Conservation (phyloP, 53 echinoderm and acorn worm species). For the Henricia sp. region DNA sequence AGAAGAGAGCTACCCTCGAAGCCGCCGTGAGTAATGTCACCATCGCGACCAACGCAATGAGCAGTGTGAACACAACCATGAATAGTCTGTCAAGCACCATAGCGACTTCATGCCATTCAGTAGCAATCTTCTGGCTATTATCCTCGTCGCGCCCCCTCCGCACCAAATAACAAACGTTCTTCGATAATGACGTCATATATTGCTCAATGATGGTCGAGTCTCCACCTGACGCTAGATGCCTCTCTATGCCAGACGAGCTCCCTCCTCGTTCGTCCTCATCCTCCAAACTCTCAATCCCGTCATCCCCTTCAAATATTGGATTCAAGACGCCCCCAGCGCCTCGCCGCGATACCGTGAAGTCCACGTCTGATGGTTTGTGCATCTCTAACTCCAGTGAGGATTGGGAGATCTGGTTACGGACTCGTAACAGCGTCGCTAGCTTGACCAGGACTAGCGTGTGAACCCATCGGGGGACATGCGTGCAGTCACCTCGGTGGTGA, state of each 20-base stretch:
- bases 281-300: constrained; percentile 56
- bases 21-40: constrained; percentile 65
- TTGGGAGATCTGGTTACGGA: constrained; percentile 56
- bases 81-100: constrained; percentile 80
- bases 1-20: constrained; percentile 9
- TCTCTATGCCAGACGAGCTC: constrained; percentile 24
- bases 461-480: constrained; percentile 74
- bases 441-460: constrained; percentile 70
- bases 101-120: constrained; percentile 87
- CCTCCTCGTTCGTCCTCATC: constrained; percentile 5
- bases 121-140: constrained; percentile 68
- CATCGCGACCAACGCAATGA: constrained; percentile 55
- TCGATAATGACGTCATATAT: constrained; percentile 71
- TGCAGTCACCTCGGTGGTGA: constrained; percentile 85
- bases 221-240: neutral
- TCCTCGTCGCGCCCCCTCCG: constrained; percentile 57
- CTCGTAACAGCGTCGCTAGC: constrained; percentile 62
- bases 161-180: constrained; percentile 71
- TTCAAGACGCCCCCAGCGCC: constrained; percentile 71
- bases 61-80: constrained; percentile 64
- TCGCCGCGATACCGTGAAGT: constrained; percentile 3
- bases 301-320: constrained; percentile 87
- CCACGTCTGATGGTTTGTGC: constrained; percentile 40
- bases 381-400: constrained; percentile 62
- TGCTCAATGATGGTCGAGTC: constrained; percentile 67